Evolutionary conservation across 2,888 invertebrate genomes (phyloP).

Genomic region (Drosophila heteroneura): DNA sequence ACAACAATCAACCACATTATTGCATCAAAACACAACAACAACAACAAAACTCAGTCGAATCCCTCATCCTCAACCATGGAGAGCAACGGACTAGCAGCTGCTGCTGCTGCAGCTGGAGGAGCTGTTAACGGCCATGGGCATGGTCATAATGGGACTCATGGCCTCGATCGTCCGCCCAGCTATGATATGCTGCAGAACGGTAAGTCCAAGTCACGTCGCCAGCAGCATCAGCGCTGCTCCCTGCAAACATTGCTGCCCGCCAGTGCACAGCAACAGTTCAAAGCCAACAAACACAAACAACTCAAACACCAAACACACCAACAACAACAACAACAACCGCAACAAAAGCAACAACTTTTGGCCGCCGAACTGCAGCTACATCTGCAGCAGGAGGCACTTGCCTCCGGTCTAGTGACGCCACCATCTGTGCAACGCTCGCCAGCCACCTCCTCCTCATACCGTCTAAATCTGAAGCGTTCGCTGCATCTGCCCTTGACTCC

Average conservation of each 20-base stretch:
- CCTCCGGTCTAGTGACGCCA: slow-evolving; percentile 70
- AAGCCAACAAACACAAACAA: slow-evolving; percentile 80
- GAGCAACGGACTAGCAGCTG: slow-evolving; percentile 81
- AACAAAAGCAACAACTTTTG: slow-evolving; percentile 72
- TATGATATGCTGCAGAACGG: slow-evolving; percentile 86
- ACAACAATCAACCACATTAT: slow-evolving; percentile 37
- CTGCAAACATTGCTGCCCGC: slow-evolving; percentile 83
- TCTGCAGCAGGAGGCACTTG: slow-evolving; percentile 64
- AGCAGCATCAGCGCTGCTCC: slow-evolving; percentile 83
- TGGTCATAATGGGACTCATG: slow-evolving; percentile 26
- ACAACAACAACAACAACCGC: slow-evolving; percentile 63
- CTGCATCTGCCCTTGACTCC: slow-evolving; percentile 85
- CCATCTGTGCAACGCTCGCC: slow-evolving; percentile 76
- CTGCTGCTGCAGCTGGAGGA: slow-evolving; percentile 36
- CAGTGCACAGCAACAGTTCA: slow-evolving; percentile 80
- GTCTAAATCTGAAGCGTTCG: slow-evolving; percentile 82
- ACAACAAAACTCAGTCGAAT: slow-evolving; percentile 79
- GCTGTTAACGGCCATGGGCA: slow-evolving; percentile 59
- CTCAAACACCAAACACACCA: slow-evolving; percentile 68
- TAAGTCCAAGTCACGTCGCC: slow-evolving; percentile 86
- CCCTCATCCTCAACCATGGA: slow-evolving; percentile 84
- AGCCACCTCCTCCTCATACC: slow-evolving; percentile 82
- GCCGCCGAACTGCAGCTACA: slow-evolving; percentile 69
- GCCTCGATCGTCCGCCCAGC: slow-evolving; percentile 81
- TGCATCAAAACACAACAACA: slow-evolving; percentile 39